phyloP scores from a whole-genome alignment of 1,140 invertebrate species.

The Glomeris maerens region DNA sequence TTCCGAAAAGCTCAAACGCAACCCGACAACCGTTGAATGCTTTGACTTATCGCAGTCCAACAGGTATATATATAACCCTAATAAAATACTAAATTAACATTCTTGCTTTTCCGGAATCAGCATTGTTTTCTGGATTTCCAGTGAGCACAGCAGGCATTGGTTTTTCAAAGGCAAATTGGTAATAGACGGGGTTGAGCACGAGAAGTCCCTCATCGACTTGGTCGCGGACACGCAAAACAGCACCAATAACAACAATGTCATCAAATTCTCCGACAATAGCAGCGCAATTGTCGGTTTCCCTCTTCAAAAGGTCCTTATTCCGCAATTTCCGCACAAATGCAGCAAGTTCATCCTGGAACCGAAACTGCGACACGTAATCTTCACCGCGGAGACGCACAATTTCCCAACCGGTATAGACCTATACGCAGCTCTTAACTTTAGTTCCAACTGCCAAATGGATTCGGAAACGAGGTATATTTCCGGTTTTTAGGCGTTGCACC shows the following conservation, averaged over 20 bases:
- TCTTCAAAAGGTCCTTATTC: slow-evolving; percentile 47
- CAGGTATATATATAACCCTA: slow-evolving; percentile 40
- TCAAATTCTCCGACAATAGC: slow-evolving; percentile 95
- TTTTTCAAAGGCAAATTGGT: slow-evolving; percentile 74
- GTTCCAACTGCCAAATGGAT: not conserved
- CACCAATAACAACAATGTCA: slow-evolving; percentile 81
- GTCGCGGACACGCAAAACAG: slow-evolving; percentile 73
- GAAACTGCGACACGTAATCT: slow-evolving; percentile 72
- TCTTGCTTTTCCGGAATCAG: slow-evolving; percentile 9
- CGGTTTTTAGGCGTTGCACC: slow-evolving; percentile 34
- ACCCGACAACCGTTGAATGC: slow-evolving; percentile 94
- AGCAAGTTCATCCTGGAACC: slow-evolving; percentile 46
- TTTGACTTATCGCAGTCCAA: slow-evolving; percentile 98
- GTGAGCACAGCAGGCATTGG: slow-evolving; percentile 84
- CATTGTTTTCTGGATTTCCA: slow-evolving; percentile 10
- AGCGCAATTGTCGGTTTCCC: slow-evolving; percentile 80
- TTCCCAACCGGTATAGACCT: slow-evolving; percentile 77
- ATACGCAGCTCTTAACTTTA: too few species aligned
- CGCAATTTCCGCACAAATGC: slow-evolving; percentile 41
- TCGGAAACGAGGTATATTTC: not conserved
- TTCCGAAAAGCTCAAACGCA: slow-evolving; percentile 61
- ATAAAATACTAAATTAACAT: slow-evolving; percentile 11
- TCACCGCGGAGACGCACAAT: slow-evolving; percentile 97
- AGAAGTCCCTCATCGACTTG: slow-evolving; percentile 77
- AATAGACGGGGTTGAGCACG: slow-evolving; percentile 60